Conservation (phyloP, 1,140 invertebrate species). For the Grapholita molesta region DNA sequence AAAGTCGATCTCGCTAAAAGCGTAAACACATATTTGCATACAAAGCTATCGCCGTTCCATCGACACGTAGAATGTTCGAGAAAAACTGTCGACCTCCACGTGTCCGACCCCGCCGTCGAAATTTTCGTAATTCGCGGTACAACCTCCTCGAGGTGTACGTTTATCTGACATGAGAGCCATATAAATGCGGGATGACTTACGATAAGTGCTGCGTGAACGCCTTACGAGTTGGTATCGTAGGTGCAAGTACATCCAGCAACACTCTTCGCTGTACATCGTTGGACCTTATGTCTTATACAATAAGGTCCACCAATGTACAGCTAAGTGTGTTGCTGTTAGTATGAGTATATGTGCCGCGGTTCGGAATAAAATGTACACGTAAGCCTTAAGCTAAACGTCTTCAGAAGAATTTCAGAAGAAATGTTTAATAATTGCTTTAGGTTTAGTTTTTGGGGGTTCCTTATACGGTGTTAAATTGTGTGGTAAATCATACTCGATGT, state of each 20-base stretch:
- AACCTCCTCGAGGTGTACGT: background rate
- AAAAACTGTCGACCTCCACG: background rate
- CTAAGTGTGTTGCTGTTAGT: too few relatives aligned
- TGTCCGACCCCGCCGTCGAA: background rate
- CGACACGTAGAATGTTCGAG: background rate
- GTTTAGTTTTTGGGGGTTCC: background rate
- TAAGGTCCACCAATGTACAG: too few relatives aligned
- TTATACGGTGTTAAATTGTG: too few relatives aligned
- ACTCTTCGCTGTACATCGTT: too few relatives aligned
- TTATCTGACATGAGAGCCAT: conserved; percentile 4
- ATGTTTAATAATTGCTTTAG: background rate
- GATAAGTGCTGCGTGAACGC: conserved; percentile 12
- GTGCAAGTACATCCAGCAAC: too few relatives aligned
- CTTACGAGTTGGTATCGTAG: background rate
- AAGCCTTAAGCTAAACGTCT: background rate
- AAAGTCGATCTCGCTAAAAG: background rate
- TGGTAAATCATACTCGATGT: too few relatives aligned
- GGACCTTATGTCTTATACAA: too few relatives aligned
- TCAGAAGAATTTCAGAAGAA: too few relatives aligned
- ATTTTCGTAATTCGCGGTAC: background rate
- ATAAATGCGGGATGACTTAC: conserved; percentile 13
- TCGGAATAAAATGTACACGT: background rate
- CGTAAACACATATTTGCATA: conserved; percentile 16
- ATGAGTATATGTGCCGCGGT: background rate
- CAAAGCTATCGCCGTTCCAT: background rate